Conservation (phyloP, 2,797 vertebrate species). For the Sebastes wilsoni region DNA sequence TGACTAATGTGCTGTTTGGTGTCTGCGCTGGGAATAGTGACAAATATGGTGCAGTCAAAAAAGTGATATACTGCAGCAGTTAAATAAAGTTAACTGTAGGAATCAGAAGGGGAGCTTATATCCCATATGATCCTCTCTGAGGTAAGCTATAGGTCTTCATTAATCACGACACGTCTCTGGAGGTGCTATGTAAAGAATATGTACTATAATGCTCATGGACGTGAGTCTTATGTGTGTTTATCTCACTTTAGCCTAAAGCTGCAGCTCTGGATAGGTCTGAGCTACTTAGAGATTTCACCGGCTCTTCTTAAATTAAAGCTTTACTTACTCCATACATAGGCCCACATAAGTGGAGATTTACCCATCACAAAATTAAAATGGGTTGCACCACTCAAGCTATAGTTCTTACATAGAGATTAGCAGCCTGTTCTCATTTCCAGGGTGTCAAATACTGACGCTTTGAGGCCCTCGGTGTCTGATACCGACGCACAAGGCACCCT, state of each 20-base stretch:
- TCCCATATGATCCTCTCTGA: constrained; percentile 19
- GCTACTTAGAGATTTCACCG: not conserved
- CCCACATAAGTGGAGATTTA: not conserved
- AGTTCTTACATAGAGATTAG: not conserved
- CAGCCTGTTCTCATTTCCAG: too few species aligned
- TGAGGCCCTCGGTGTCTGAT: too few species aligned
- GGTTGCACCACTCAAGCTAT: not conserved
- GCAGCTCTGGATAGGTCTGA: not conserved
- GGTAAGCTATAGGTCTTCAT: constrained; percentile 33
- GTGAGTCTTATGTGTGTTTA: not conserved
- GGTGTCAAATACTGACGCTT: too few species aligned
- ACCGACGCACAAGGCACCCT: too few species aligned
- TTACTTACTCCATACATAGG: not conserved
- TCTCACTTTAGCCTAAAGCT: not conserved
- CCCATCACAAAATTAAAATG: not conserved
- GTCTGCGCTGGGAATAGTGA: constrained; percentile 57
- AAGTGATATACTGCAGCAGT: constrained; percentile 56
- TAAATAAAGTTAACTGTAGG: constrained; percentile 58
- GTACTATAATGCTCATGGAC: not conserved
- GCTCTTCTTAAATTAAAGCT: not conserved
- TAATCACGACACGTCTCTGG: constrained; percentile 41
- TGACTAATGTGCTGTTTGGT: constrained; percentile 68
- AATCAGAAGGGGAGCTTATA: constrained; percentile 24
- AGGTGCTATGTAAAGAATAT: constrained; percentile 17
- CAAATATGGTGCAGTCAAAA: constrained; percentile 55